These are phyloP conservation scores for Pempheris klunzingeri DNA, from an alignment of 2,797 vertebrate species.

Conservation along the genomic window DNA sequence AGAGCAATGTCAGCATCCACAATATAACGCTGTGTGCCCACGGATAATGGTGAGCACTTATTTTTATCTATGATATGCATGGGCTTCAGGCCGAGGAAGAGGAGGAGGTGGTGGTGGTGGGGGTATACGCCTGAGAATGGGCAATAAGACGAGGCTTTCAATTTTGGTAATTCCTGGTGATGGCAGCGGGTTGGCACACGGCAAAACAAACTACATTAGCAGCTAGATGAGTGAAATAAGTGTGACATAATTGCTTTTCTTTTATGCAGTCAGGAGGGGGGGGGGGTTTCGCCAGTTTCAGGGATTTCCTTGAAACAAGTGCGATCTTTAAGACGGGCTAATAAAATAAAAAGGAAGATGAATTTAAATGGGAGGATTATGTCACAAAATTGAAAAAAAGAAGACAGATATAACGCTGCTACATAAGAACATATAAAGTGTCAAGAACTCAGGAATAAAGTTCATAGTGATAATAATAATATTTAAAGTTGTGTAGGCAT, in stretches of 20 bases:
- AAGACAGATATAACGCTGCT: neutral
- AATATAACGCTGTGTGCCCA: slow-evolving; percentile 80
- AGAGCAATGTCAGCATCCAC: slow-evolving; percentile 86
- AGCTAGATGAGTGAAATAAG: neutral
- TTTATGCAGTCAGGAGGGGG: neutral
- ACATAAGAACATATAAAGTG: neutral
- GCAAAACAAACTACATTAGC: slow-evolving; percentile 24
- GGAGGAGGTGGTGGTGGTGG: neutral
- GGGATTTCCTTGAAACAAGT: neutral
- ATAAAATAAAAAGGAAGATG: slow-evolving; percentile 14
- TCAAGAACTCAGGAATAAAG: slow-evolving; percentile 13
- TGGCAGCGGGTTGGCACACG: neutral
- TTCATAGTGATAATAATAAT: slow-evolving; percentile 5
- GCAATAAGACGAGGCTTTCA: slow-evolving; percentile 7
- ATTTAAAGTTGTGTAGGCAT: neutral
- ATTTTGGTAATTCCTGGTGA: slow-evolving; percentile 42
- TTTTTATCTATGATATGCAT: slow-evolving; percentile 80
- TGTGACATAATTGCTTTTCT: neutral
- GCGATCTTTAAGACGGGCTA: neutral
- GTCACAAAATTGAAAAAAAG: neutral
- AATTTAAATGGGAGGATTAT: slow-evolving; percentile 2
- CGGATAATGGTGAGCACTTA: slow-evolving; percentile 78
- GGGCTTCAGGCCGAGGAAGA: slow-evolving; percentile 46
- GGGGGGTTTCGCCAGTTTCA: neutral
- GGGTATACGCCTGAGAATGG: neutral